Evolutionary conservation across 2,888 invertebrate genomes (phyloP).

Genomic region (Malthinus seriepunctatus): DNA sequence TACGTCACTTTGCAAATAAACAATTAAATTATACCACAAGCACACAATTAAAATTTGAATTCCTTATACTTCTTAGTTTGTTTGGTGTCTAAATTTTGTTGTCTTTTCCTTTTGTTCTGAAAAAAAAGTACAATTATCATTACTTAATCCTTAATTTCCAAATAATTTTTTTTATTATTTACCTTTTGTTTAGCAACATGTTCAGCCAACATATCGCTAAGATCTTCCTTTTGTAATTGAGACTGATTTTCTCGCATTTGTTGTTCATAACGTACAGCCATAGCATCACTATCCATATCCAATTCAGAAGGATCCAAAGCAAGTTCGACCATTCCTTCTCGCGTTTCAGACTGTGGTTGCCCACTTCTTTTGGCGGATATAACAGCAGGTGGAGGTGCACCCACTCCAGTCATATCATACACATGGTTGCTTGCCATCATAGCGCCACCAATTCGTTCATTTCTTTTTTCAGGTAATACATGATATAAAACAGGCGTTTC

Average conservation of each 20-base stretch:
- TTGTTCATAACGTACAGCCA: constrained; percentile 95
- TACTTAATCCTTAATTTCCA: constrained; percentile 4
- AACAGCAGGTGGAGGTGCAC: constrained; percentile 60
- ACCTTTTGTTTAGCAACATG: constrained; percentile 97
- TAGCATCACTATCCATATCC: constrained; percentile 93
- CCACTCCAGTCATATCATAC: constrained; percentile 85
- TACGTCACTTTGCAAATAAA: too few relatives aligned
- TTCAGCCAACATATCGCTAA: constrained; percentile 98
- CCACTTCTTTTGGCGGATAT: constrained; percentile 51
- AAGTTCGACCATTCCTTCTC: constrained; percentile 82
- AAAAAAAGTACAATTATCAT: constrained; percentile 50
- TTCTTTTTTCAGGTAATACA: constrained; percentile 91
- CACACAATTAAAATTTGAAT: constrained; percentile 83
- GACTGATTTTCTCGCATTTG: constrained; percentile 93
- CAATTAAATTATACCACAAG: too few relatives aligned
- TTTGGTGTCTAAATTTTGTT: constrained; percentile 87
- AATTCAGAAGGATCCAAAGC: constrained; percentile 97
- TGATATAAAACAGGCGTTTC: constrained; percentile 96
- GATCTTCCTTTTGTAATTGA: constrained; percentile 87
- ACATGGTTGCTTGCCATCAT: constrained; percentile 99
- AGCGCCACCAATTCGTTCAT: constrained; percentile 82
- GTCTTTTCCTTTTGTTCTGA: constrained; percentile 90
- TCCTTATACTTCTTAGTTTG: constrained; percentile 97
- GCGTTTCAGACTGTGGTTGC: constrained; percentile 49
- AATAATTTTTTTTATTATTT: constrained; percentile 16